These are phyloP conservation scores for Dicyrtomina minuta DNA, from an alignment of 2,888 invertebrate species.

Conservation along the genomic window DNA sequence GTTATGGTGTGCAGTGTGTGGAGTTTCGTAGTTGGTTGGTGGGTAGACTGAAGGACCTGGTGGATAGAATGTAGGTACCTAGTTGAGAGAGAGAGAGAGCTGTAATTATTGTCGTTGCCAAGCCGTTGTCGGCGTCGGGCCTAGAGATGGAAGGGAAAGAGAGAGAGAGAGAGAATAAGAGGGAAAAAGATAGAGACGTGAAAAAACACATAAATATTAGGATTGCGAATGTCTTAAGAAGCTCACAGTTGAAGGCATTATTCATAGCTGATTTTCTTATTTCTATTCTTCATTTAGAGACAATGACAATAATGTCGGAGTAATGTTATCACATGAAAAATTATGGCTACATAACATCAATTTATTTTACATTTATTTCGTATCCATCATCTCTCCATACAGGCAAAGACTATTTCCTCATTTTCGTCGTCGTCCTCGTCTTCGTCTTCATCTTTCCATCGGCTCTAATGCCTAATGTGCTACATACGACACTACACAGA, in stretches of 20 bases:
- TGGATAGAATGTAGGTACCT: neutral
- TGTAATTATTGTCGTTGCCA: too few species aligned
- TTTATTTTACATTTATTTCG: conserved; percentile 4
- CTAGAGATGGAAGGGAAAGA: too few species aligned
- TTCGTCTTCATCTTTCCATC: neutral
- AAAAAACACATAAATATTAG: too few species aligned
- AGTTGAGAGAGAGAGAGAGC: neutral
- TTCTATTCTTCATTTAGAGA: conserved; percentile 31
- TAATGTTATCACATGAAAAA: conserved; percentile 34
- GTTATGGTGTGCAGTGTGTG: too few species aligned
- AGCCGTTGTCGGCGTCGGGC: too few species aligned
- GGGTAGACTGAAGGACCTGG: neutral
- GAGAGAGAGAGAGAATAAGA: conserved; percentile 8
- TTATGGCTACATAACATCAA: conserved; percentile 22
- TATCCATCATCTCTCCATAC: conserved; percentile 4
- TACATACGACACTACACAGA: neutral
- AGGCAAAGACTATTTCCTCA: too few species aligned
- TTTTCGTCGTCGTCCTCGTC: neutral
- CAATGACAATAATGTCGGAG: conserved; percentile 34
- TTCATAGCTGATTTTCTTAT: conserved; percentile 27
- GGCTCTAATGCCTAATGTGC: neutral
- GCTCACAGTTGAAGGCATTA: conserved; percentile 13
- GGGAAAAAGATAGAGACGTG: neutral
- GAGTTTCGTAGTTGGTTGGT: too few species aligned
- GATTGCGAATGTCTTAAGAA: neutral